Evolutionary conservation across 2,888 invertebrate genomes (phyloP).

Genomic region (Sphaerophoria taeniata): DNA sequence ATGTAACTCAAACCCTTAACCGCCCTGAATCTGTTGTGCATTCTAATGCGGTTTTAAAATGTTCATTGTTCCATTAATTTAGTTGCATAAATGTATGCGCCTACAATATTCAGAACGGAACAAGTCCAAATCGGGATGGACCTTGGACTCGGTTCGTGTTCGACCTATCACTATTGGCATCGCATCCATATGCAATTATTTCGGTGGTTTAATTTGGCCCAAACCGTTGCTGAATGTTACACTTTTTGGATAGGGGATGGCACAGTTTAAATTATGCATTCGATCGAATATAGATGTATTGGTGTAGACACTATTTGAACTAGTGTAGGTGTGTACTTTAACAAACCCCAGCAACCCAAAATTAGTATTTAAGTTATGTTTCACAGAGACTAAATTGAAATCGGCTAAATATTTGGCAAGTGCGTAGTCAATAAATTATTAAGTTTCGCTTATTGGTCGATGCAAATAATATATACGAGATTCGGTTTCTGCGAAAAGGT

Average conservation of each 20-base stretch:
- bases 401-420: constrained; percentile 70
- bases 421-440: constrained; percentile 69
- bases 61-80: constrained; percentile 72
- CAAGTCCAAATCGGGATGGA: not conserved
- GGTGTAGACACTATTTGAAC: not conserved
- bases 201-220: constrained; percentile 26
- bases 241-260: constrained; percentile 29
- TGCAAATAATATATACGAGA: constrained; percentile 2
- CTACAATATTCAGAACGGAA: not conserved
- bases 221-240: not conserved
- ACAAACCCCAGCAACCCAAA: constrained; percentile 59
- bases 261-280: constrained; percentile 58
- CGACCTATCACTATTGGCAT: constrained; percentile 26
- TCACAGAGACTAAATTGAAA: constrained; percentile 63
- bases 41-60: constrained; percentile 71
- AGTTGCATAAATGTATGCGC: constrained; percentile 45
- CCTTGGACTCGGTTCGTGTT: not conserved
- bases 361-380: constrained; percentile 74
- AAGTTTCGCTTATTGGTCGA: constrained; percentile 63
- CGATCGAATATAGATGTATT: not conserved
- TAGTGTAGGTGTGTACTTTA: constrained; percentile 24
- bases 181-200: constrained; percentile 55
- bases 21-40: constrained; percentile 67
- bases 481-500: too few relatives aligned
- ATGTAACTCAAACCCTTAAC: constrained; percentile 64